A percentile compares a stretch with the other conserved stretches of the same genome.
These are phyloP conservation scores for Drosophila neonasuta DNA, from an alignment of 2,888 invertebrate species.

Conservation along the genomic window DNA sequence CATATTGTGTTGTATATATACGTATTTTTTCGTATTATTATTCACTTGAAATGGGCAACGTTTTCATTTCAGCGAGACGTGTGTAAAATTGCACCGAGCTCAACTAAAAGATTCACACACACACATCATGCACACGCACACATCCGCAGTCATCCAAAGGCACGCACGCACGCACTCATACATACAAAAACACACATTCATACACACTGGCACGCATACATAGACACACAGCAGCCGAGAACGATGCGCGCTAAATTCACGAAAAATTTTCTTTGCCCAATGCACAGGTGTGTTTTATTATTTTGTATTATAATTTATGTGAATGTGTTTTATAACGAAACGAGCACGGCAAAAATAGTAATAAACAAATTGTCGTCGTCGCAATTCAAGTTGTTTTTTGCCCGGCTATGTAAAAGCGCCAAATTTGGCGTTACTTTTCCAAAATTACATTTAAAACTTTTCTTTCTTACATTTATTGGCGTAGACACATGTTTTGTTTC, in stretches of 20 bases:
- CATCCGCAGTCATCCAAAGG: constrained; percentile 22
- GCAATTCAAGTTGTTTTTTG: constrained; percentile 3
- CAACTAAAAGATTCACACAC: constrained; percentile 38
- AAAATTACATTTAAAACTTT: not conserved
- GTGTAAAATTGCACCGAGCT: constrained; percentile 38
- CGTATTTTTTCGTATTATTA: constrained; percentile 35
- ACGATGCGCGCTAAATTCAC: constrained; percentile 44
- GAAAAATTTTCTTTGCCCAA: constrained; percentile 35
- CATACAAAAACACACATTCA: constrained; percentile 16
- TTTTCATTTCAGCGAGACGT: constrained; percentile 29
- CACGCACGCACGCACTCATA: constrained; percentile 22
- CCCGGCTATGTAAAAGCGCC: constrained; percentile 19
- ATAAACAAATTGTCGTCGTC: constrained; percentile 24
- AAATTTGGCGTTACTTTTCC: not conserved
- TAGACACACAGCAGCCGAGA: constrained; percentile 21
- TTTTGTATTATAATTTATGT: constrained; percentile 17
- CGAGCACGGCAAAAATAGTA: constrained; percentile 37
- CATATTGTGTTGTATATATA: constrained; percentile 21
- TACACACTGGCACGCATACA: constrained; percentile 15
- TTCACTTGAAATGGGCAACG: constrained; percentile 51
- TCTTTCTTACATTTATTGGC: constrained; percentile 47
- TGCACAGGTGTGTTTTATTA: constrained; percentile 44
- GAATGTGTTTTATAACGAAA: constrained; percentile 1
- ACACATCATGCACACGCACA: constrained; percentile 23
- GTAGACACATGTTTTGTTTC: constrained; percentile 28